Percentiles rank a stretch among this genome's conserved stretches.
Conservation (phyloP, 2,888 invertebrate genomes). For the Acanthosoma haemorrhoidale region DNA sequence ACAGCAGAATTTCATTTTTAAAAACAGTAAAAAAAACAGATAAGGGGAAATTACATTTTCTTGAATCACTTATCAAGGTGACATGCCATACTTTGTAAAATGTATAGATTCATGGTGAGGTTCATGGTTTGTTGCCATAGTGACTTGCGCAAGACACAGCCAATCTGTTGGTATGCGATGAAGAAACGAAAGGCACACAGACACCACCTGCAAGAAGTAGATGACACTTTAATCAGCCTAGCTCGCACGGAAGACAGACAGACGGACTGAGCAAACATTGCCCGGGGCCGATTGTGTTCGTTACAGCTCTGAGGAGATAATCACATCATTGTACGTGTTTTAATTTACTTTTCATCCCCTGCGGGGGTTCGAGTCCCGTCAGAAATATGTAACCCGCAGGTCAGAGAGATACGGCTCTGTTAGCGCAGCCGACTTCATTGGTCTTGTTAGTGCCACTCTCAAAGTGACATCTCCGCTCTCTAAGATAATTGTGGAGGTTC, state of each 20-base stretch:
- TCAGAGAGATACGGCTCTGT: not conserved
- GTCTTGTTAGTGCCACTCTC: too few relatives aligned
- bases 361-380: not conserved
- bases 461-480: not conserved
- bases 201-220: too few relatives aligned
- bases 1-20: too few relatives aligned
- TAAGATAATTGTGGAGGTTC: not conserved
- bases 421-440: not conserved
- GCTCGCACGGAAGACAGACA: not conserved
- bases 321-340: constrained; percentile 1
- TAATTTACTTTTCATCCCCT: constrained; percentile 3
- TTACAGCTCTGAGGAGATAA: not conserved
- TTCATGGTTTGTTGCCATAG: too few relatives aligned
- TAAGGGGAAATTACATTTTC: too few relatives aligned
- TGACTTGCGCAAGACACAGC: too few relatives aligned
- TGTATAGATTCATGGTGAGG: too few relatives aligned
- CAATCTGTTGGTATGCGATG: too few relatives aligned
- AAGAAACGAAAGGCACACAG: too few relatives aligned
- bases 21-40: too few relatives aligned
- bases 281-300: not conserved
- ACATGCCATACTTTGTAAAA: too few relatives aligned
- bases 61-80: too few relatives aligned
- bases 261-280: not conserved
- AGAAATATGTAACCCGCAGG: not conserved
- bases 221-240: not conserved